Evolutionary conservation across 2,888 invertebrate species (phyloP).

Genomic region (Epinotia demarniana): DNA sequence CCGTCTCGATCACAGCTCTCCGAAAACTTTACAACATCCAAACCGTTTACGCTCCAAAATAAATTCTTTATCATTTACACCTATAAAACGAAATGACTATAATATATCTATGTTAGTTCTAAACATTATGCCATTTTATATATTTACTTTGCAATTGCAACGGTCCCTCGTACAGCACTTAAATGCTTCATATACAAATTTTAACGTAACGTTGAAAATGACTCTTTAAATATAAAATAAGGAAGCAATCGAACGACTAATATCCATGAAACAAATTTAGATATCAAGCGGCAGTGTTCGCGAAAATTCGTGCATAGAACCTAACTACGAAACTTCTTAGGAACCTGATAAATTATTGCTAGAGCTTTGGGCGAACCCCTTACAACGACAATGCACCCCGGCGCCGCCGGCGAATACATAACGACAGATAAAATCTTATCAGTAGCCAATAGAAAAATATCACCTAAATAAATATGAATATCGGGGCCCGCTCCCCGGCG

Average conservation of each 20-base stretch:
- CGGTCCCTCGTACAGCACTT: constrained; percentile 83
- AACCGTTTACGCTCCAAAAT: constrained; percentile 81
- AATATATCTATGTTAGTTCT: constrained; percentile 82
- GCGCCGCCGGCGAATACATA: constrained; percentile 71
- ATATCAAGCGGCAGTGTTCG: constrained; percentile 83
- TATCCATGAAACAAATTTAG: constrained; percentile 71
- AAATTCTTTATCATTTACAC: constrained; percentile 83
- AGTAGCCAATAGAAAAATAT: constrained; percentile 85
- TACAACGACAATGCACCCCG: constrained; percentile 68
- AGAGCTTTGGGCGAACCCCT: constrained; percentile 74
- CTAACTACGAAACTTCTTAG: constrained; percentile 84
- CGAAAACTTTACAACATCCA: constrained; percentile 82
- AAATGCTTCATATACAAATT: constrained; percentile 82
- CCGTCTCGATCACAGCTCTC: constrained; percentile 84
- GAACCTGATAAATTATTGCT: constrained; percentile 85
- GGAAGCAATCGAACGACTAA: constrained; percentile 75
- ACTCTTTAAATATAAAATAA: constrained; percentile 69
- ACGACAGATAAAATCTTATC: constrained; percentile 80
- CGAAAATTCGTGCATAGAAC: constrained; percentile 83
- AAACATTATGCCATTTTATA: constrained; percentile 84
- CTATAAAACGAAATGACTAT: constrained; percentile 84
- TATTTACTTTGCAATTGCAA: constrained; percentile 84
- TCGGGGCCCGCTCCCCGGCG: constrained; percentile 64
- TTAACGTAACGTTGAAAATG: constrained; percentile 77
- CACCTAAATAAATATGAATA: constrained; percentile 84